Conservation (phyloP, 2,797 vertebrate species). For the Stomatorhinus walkeri region DNA sequence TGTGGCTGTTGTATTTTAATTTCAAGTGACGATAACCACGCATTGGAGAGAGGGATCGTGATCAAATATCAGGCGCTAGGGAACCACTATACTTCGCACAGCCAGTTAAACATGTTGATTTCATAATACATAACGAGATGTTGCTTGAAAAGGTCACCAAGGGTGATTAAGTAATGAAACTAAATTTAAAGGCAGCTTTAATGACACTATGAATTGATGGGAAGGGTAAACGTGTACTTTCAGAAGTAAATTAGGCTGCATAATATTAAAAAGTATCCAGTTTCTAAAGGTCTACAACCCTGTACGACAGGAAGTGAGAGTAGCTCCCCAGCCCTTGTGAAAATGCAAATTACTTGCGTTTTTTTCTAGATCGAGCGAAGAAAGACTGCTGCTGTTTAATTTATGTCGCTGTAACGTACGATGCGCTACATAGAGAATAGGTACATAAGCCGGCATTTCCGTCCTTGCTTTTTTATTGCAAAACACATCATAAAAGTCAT, state of each 20-base stretch:
- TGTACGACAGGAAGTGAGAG: constrained; percentile 26
- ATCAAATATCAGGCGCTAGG: background rate
- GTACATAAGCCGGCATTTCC: background rate
- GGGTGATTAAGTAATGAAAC: background rate
- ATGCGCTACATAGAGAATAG: background rate
- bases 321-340: constrained; percentile 19
- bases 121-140: background rate
- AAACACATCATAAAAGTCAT: constrained; percentile 44
- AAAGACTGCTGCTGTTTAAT: background rate
- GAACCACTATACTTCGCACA: background rate
- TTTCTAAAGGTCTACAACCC: constrained; percentile 9
- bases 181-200: background rate
- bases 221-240: background rate
- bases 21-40: background rate
- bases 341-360: constrained; percentile 22
- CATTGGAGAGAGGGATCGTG: background rate
- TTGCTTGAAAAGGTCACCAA: background rate
- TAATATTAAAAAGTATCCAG: background rate
- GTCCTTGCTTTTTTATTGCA: constrained; percentile 48
- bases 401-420: background rate
- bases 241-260: background rate
- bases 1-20: background rate
- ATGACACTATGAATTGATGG: background rate
- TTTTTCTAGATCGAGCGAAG: constrained; percentile 15
- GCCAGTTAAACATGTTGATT: background rate